Percentiles rank a stretch among this genome's conserved stretches.
Conservation (phyloP, 2,888 invertebrate species). For the Deilephila elpenor region DNA sequence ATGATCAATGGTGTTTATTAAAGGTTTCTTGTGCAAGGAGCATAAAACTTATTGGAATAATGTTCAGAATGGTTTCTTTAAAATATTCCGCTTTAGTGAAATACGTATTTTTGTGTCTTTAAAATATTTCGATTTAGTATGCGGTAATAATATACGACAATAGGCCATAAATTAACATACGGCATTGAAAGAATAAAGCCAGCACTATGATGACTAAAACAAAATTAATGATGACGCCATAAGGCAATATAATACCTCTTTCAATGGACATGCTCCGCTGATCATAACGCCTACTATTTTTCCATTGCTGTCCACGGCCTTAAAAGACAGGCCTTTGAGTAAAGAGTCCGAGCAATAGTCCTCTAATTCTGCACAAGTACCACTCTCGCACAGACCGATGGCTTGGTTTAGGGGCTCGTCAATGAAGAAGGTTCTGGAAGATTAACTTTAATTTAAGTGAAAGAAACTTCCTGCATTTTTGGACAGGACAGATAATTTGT, state of each 20-base stretch:
- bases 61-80: no score
- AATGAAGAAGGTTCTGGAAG: constrained; percentile 82
- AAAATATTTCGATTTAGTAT: neutral
- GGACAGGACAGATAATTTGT: no score
- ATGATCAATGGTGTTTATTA: no score
- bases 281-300: constrained; percentile 85
- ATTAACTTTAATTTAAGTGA: neutral
- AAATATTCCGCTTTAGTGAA: no score
- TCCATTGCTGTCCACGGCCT: constrained; percentile 85
- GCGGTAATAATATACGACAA: neutral
- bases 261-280: constrained; percentile 72
- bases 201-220: neutral
- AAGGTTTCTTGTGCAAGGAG: no score
- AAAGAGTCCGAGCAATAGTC: constrained; percentile 85
- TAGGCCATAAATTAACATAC: neutral
- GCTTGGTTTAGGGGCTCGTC: constrained; percentile 86
- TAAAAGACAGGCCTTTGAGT: constrained; percentile 85
- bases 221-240: neutral
- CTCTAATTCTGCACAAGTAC: constrained; percentile 85
- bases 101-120: no score
- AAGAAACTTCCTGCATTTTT: no score
- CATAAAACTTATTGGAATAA: no score
- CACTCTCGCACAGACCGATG: constrained; percentile 73
- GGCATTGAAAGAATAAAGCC: neutral
- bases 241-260: constrained; percentile 49